Conservation (phyloP, 2,888 invertebrate species). For the Subacronicta megacephala region DNA sequence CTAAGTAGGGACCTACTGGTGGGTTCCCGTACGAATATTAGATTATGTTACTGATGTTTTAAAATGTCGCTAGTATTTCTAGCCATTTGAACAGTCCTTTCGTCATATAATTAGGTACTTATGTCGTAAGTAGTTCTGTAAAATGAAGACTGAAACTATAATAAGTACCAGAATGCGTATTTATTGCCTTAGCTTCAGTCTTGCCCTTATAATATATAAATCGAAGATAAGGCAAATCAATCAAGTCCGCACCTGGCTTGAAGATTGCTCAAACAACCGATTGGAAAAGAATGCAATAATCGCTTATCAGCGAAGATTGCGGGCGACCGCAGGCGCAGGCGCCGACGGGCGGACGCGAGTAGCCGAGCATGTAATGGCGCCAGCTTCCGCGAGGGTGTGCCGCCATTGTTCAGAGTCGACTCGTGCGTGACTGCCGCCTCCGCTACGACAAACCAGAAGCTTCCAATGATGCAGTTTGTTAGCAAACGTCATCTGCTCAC, state of each 20-base stretch:
- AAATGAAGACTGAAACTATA: neutral
- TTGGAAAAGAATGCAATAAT: conserved; percentile 38
- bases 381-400: conserved; percentile 84
- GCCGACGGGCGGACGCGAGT: conserved; percentile 57
- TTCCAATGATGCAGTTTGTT: conserved; percentile 42
- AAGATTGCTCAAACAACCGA: conserved; percentile 19
- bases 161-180: no score
- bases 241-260: conserved; percentile 28
- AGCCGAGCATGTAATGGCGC: conserved; percentile 78
- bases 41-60: no score
- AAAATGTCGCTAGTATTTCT: no score
- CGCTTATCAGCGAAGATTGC: conserved; percentile 29
- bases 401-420: conserved; percentile 66
- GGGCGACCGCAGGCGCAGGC: conserved; percentile 37
- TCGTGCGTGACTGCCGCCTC: conserved; percentile 71
- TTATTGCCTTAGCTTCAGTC: no score
- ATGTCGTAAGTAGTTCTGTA: no score
- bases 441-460: conserved; percentile 41
- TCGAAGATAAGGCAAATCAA: conserved; percentile 4
- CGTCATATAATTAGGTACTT: no score
- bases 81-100: no score
- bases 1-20: no score
- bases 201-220: neutral
- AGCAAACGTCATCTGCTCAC: conserved; percentile 18
- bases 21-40: no score